phyloP scores from a whole-genome alignment of 2,797 vertebrate genomes.

The Etheostoma nigrum region DNA sequence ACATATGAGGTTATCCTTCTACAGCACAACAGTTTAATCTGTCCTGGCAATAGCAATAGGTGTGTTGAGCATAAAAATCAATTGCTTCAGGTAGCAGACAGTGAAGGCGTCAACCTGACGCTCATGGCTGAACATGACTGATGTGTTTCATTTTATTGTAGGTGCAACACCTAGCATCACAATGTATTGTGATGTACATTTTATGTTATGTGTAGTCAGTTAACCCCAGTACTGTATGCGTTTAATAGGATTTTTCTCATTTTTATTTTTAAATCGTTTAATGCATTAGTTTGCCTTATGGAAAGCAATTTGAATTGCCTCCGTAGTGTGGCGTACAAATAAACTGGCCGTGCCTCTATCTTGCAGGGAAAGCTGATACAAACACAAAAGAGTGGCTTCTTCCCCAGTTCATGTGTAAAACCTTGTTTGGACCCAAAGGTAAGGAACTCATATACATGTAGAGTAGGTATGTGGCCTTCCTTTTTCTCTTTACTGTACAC shows the following conservation, averaged over 20 bases:
- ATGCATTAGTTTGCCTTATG: background rate
- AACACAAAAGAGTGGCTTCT: slow-evolving; percentile 93
- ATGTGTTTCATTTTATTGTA: slow-evolving; percentile 7
- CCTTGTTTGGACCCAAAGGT: slow-evolving; percentile 96
- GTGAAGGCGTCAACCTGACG: slow-evolving; percentile 8
- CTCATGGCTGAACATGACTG: slow-evolving; percentile 34
- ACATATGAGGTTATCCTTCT: slow-evolving; percentile 32
- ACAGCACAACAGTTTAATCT: slow-evolving; percentile 39
- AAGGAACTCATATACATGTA: slow-evolving; percentile 24
- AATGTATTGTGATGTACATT: slow-evolving; percentile 6
- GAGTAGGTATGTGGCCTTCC: background rate
- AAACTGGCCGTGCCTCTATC: background rate
- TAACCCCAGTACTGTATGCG: background rate
- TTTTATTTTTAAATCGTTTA: background rate
- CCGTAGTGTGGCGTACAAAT: background rate
- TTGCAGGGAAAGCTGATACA: slow-evolving; percentile 91
- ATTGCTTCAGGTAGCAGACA: slow-evolving; percentile 20
- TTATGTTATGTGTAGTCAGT: background rate
- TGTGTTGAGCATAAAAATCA: slow-evolving; percentile 22
- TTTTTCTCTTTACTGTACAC: background rate
- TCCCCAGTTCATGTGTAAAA: slow-evolving; percentile 94
- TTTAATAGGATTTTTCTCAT: background rate
- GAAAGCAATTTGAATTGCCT: background rate
- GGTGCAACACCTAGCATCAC: background rate
- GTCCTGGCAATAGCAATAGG: slow-evolving; percentile 15